A percentile compares a stretch with the other conserved stretches of the same genome.
Conservation (phyloP, 1,140 invertebrate species). For the Eumeta japonica region DNA sequence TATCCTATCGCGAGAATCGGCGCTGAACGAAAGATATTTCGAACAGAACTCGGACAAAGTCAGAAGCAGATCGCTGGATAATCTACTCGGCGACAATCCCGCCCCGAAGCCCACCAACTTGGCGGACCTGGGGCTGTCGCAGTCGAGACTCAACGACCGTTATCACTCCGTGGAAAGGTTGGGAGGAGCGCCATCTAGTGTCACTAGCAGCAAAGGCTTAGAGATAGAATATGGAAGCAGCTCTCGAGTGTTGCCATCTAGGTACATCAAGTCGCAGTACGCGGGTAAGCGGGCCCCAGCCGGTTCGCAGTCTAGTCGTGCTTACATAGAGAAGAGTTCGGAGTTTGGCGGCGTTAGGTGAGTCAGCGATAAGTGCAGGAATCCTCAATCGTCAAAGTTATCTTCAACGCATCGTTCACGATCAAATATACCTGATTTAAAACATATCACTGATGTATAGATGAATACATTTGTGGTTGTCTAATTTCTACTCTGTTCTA, state of each 20-base stretch:
- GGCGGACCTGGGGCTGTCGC: conserved; percentile 73
- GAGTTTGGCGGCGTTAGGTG: conserved; percentile 70
- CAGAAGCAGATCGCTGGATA: conserved; percentile 79
- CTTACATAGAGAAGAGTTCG: conserved; percentile 77
- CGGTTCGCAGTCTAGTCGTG: conserved; percentile 82
- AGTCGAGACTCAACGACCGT: conserved; percentile 80
- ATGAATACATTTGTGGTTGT: no score
- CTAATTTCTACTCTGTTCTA: conserved; percentile 5
- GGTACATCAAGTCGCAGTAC: conserved; percentile 84
- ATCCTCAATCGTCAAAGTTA: no score
- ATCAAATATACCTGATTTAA: no score
- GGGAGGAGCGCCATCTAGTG: conserved; percentile 53
- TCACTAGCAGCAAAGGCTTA: conserved; percentile 38
- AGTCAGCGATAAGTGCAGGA: no score
- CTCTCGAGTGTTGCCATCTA: conserved; percentile 66
- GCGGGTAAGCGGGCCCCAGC: conserved; percentile 71
- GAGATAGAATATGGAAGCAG: conserved; percentile 43
- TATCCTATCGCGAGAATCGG: conserved; percentile 78
- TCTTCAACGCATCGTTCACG: no score
- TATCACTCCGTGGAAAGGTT: conserved; percentile 81
- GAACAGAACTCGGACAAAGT: conserved; percentile 72
- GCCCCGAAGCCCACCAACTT: conserved; percentile 59
- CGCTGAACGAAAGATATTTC: conserved; percentile 85
- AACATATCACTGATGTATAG: no score
- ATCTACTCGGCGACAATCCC: conserved; percentile 65